Evolutionary conservation across 2,888 invertebrate species (phyloP).

Genomic region (Agriotes lineatus): DNA sequence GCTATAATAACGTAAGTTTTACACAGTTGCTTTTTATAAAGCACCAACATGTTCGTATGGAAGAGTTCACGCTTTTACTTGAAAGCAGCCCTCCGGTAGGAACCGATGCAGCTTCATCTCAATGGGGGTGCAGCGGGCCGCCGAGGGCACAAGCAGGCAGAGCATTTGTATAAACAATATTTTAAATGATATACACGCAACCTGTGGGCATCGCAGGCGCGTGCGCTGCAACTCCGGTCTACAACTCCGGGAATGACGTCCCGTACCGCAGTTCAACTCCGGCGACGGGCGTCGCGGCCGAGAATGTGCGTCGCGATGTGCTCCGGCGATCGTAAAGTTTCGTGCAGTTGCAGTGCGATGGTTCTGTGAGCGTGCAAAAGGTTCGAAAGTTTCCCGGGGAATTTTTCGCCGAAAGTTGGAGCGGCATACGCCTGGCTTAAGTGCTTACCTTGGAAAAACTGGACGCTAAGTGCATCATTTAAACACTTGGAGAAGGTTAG

Average conservation of each 20-base stretch:
- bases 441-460: not conserved
- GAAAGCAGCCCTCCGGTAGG: no score
- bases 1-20: no score
- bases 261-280: constrained; percentile 50
- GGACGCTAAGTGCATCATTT: no score
- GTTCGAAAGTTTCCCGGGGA: not conserved
- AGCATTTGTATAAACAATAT: constrained; percentile 58
- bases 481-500: no score
- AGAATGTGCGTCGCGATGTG: constrained; percentile 36
- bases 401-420: not conserved
- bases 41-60: no score
- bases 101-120: no score
- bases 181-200: constrained; percentile 60
- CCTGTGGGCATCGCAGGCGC: constrained; percentile 54
- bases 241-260: constrained; percentile 48
- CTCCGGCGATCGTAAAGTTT: constrained; percentile 17
- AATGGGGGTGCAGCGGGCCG: no score
- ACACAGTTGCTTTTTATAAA: no score
- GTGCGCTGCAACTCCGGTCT: constrained; percentile 50
- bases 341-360: no score
- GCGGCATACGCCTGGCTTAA: not conserved
- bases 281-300: constrained; percentile 37
- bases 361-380: no score
- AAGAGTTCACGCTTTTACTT: no score
- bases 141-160: constrained; percentile 31